Evolutionary conservation across 1,140 invertebrate genomes (phyloP), one percentile per base, ranked within the genome.

Genomic region (Aleiodes sp.): DNA sequence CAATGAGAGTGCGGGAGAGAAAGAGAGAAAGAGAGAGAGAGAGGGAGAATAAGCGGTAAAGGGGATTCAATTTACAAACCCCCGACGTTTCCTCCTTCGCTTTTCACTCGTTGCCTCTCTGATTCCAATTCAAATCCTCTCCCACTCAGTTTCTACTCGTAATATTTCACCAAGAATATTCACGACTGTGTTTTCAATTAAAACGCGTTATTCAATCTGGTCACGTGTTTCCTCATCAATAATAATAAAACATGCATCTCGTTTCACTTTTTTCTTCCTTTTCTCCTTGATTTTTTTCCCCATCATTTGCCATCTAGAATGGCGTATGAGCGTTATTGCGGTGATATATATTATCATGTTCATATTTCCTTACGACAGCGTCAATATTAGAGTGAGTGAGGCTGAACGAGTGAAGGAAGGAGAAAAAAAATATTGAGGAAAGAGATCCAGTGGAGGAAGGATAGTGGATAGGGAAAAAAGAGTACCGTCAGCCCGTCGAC

Each of bases 401-500:
- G 63, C 8, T 62, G n/a, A 29, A 57, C 21, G n/a, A 16, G n/a
- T 7, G 37, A 8, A 10, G 24, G 24, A 29, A 35, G n/a, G 62
- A 8, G 35, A 52, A 12, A 52, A 31, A 33, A 41, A 63, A 52
- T 62, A 70, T 19, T 26, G 62, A 71, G 65, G 61, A 37, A 66
- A 31, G 61, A 70, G 24, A n/a, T n/a, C n/a, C n/a, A n/a, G n/a
- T n/a, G n/a, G n/a, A n/a, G n/a, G n/a, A n/a, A n/a, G n/a, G n/a
- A n/a, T 26, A 24, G 63, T 64, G 52, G n/a, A 52, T 62, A n/a
- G 63, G 14, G 56, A 52, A 68, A 35, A 33, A 24, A 10, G 59
- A 39, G 61, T 43, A 73, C 41, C 71, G 59, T 57, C 29, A 60
- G 67, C 41, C 57, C 62, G 70, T 74, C 60, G 64, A 67, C 70